phyloP scores from a whole-genome alignment of 2,888 invertebrate species.

The Acleris holmiana region DNA sequence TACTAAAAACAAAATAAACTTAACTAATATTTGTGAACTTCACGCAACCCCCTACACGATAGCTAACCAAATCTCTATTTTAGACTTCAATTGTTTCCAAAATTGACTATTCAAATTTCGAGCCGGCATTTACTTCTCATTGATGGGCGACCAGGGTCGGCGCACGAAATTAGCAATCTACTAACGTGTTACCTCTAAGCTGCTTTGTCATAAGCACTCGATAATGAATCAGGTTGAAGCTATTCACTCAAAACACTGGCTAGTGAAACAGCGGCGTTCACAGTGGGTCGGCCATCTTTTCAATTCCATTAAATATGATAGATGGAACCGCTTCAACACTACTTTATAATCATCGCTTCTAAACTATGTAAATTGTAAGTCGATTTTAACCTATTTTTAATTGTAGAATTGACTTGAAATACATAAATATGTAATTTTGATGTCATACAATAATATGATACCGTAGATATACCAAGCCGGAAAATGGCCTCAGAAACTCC shows the following conservation, averaged over 20 bases:
- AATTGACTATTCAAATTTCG: constrained; percentile 34
- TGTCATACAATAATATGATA: too few species aligned
- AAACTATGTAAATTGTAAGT: too few species aligned
- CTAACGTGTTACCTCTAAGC: constrained; percentile 72
- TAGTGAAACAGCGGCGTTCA: constrained; percentile 7
- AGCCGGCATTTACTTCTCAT: constrained; percentile 29
- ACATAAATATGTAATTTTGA: too few species aligned
- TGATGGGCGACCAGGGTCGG: constrained; percentile 18
- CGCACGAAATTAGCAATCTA: constrained; percentile 55
- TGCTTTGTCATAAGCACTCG: constrained; percentile 67
- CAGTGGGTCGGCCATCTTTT: neutral
- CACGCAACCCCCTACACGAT: neutral
- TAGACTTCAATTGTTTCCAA: constrained; percentile 28
- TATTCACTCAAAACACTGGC: constrained; percentile 53
- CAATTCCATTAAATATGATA: neutral
- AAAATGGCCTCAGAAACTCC: too few species aligned
- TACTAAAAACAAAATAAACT: too few species aligned
- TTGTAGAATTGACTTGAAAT: too few species aligned
- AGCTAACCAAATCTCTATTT: constrained; percentile 9
- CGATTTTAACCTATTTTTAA: too few species aligned
- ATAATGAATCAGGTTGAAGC: constrained; percentile 61
- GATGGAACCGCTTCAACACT: too few species aligned
- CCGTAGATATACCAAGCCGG: too few species aligned
- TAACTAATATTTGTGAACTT: neutral
- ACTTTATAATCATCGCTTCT: too few species aligned